Conservation (phyloP, 1,140 invertebrate genomes). For the Holotrichia oblita region DNA sequence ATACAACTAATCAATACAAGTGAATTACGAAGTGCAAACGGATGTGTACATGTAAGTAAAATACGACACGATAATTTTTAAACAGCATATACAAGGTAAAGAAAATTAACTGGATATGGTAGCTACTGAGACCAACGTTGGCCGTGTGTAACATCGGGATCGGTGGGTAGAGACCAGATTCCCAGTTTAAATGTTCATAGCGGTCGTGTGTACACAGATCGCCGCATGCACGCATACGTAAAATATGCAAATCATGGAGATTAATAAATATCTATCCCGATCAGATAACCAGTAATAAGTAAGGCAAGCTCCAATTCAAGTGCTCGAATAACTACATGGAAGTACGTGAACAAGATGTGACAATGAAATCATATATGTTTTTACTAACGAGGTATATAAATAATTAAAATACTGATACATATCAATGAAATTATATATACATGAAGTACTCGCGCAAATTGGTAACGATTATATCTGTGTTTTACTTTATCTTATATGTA, state of each 20-base stretch:
- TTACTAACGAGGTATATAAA: neutral
- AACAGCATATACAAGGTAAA: neutral
- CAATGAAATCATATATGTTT: conserved; percentile 8
- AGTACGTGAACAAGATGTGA: conserved; percentile 15
- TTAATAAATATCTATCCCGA: conserved; percentile 30
- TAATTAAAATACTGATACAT: conserved; percentile 25
- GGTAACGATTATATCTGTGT: neutral
- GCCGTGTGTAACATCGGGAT: conserved; percentile 8
- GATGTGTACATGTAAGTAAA: conserved; percentile 1
- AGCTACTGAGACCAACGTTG: neutral
- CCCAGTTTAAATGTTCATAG: neutral
- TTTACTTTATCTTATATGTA: neutral
- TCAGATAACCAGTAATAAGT: conserved; percentile 31
- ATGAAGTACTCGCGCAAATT: neutral
- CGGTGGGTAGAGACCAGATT: conserved; percentile 7
- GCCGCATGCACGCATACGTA: conserved; percentile 21
- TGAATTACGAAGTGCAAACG: conserved; percentile 14
- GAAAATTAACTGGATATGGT: neutral
- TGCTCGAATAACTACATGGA: neutral
- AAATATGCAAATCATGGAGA: conserved; percentile 31
- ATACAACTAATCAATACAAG: neutral
- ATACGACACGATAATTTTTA: neutral
- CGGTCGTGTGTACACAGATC: conserved; percentile 17
- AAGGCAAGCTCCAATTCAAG: conserved; percentile 7
- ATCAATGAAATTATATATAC: neutral